Evolutionary conservation across 2,113 vertebrate species (phyloP).

Genomic region (Ploceus nigricollis): DNA sequence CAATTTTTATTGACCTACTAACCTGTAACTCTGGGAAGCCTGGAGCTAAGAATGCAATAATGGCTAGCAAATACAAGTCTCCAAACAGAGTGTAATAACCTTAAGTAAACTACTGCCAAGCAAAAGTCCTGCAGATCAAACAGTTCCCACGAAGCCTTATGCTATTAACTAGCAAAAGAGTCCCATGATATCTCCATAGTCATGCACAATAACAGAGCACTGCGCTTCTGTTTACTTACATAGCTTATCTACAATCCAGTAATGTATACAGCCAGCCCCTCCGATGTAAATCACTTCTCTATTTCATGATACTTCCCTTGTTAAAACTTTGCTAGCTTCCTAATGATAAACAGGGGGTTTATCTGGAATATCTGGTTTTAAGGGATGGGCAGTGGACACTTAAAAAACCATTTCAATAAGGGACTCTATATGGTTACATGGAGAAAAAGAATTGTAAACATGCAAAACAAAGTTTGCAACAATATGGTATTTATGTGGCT

Average conservation of each 20-base stretch:
- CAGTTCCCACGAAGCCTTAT: slow-evolving; percentile 56
- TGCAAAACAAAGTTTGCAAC: background rate
- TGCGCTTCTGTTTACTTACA: slow-evolving; percentile 52
- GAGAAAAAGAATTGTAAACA: background rate
- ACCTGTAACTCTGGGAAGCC: slow-evolving; percentile 59
- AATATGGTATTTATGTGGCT: accelerated
- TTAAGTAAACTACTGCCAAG: slow-evolving; percentile 57
- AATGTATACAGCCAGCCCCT: background rate
- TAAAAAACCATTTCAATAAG: background rate
- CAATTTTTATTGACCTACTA: slow-evolving; percentile 80
- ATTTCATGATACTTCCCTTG: background rate
- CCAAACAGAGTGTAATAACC: slow-evolving; percentile 61
- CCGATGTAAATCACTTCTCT: slow-evolving; percentile 27
- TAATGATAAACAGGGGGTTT: background rate
- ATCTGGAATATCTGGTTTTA: background rate
- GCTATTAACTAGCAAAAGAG: slow-evolving; percentile 54
- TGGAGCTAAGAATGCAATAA: slow-evolving; percentile 64
- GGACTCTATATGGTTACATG: accelerated
- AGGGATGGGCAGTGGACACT: background rate
- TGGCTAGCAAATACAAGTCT: slow-evolving; percentile 51
- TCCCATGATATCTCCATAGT: slow-evolving; percentile 29
- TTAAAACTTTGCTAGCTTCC: slow-evolving; percentile 19
- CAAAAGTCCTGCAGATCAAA: slow-evolving; percentile 55
- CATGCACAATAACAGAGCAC: slow-evolving; percentile 15
- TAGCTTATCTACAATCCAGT: slow-evolving; percentile 34